Evolutionary conservation across 2,888 invertebrate species (phyloP).

Genomic region (Hyalella azteca): DNA sequence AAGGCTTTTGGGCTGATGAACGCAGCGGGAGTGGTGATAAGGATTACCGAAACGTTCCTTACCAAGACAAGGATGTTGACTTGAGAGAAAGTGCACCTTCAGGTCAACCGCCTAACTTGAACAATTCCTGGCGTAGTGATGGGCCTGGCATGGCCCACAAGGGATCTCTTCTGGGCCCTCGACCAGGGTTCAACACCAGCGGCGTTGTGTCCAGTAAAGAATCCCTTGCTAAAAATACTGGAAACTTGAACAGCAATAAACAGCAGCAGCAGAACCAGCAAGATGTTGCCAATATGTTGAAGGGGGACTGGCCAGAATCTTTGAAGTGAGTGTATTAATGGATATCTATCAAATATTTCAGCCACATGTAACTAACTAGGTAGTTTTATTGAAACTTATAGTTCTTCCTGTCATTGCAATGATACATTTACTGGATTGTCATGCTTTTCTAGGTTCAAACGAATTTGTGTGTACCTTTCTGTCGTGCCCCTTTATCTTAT

Average conservation of each 20-base stretch:
- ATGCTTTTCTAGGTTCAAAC: too few species aligned
- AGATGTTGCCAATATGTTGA: conserved; percentile 7
- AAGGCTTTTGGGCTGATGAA: background rate
- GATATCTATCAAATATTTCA: too few species aligned
- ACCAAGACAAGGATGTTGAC: background rate
- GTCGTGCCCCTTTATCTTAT: too few species aligned
- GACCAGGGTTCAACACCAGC: background rate
- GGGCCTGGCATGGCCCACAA: background rate
- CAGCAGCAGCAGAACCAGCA: conserved; percentile 31
- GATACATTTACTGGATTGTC: too few species aligned
- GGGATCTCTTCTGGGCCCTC: background rate
- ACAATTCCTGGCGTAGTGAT: background rate
- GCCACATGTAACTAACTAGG: too few species aligned
- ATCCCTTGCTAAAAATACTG: background rate
- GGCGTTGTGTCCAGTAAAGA: conserved; percentile 13
- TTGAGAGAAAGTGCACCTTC: background rate
- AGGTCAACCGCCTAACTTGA: background rate
- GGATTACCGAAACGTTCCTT: background rate
- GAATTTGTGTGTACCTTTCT: too few species aligned
- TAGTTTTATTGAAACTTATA: too few species aligned
- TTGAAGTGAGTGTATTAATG: conserved; percentile 53
- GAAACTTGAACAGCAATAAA: background rate
- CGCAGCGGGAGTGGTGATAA: background rate
- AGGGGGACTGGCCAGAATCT: conserved; percentile 56
- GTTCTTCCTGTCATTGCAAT: too few species aligned